Base-by-base conservation (phyloP, 2,113 vertebrate species). In the Phalacrocorax aristotelis region DNA sequence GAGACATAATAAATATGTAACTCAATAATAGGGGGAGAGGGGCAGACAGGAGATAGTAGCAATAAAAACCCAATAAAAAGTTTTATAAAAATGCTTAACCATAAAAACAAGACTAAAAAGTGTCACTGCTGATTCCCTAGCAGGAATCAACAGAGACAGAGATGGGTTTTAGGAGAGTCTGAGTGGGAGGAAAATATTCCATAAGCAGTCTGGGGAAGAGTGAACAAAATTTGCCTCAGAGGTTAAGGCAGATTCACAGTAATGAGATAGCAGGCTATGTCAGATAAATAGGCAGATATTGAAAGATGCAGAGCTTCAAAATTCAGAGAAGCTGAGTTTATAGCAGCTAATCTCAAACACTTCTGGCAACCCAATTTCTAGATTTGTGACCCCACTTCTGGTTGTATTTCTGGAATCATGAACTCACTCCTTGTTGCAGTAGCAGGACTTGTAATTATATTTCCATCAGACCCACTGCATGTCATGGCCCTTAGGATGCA, bases 201-300 rank as follows among this genome's bases (percentile, higher is more conserved):
- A 71, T 86, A 96, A 94, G 76, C 42, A 94, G 60, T 65, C 68
- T 87, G 38, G 57, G 40, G 83, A 79, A 92, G 69, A 83, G 48
- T 46, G 92, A 97, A 95, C 44, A 95, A 93, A 97, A 93, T 93
- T 95, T 91, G 57, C 70, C 81, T 91, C 61, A 85, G 84, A 97
- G 84, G 81, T 96, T 82, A 95, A 90, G 62, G 84, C 15, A 90
- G 75, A 90, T 85, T 65, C 91, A 49, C n/a, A 69, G 25, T 84
- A 93, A 96, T 84, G 80, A 97, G 90, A 91, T 60, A 54, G 22
- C 54, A 64, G 80, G 27, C 76, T 78, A 69, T 77, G 76, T 69
- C 86, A 95, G 76, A 40, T 78, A 93, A 75, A 64, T 36, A 81
- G 76, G 79, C 44, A 94, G 83, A 93, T 88, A 76, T 52, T 49